Evolutionary conservation across 2,113 vertebrate genomes (phyloP).

Genomic region (Ochotona princeps): DNA sequence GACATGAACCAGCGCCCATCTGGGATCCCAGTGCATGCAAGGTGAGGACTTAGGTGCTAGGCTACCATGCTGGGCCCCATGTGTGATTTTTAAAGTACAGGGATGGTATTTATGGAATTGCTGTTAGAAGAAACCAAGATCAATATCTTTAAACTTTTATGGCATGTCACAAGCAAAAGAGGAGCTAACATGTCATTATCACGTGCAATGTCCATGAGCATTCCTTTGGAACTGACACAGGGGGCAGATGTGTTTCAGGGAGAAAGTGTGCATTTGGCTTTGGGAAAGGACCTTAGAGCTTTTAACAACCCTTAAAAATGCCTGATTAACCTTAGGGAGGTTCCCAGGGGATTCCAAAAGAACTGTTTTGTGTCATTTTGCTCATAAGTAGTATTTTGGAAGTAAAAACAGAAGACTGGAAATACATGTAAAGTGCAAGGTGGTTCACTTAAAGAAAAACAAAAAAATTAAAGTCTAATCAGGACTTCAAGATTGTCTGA

Average conservation of each 20-base stretch:
- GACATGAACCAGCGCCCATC: too few species aligned
- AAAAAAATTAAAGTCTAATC: neutral
- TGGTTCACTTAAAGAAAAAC: neutral
- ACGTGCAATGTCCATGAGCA: neutral
- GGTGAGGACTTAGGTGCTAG: too few species aligned
- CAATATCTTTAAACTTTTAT: too few species aligned
- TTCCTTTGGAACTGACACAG: slow-evolving; percentile 21
- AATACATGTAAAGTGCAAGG: neutral
- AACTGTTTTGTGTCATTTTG: neutral
- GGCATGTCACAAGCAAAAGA: neutral
- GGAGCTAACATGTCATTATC: slow-evolving; percentile 30
- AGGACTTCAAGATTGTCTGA: neutral
- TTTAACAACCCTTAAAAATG: slow-evolving; percentile 33
- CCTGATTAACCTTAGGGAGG: slow-evolving; percentile 22
- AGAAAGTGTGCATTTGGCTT: slow-evolving; percentile 35
- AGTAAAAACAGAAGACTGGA: neutral
- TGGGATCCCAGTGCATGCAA: too few species aligned
- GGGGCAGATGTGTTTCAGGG: slow-evolving; percentile 9
- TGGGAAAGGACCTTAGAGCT: neutral
- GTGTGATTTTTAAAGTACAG: neutral
- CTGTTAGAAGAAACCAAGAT: neutral
- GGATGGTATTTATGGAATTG: neutral
- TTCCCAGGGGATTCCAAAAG: neutral
- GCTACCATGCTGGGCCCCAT: too few species aligned
- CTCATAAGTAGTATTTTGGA: slow-evolving; percentile 33